A percentile compares a stretch with the other conserved stretches of the same genome.
Conservation (phyloP, 2,113 vertebrate genomes). For the Chamaea fasciata region DNA sequence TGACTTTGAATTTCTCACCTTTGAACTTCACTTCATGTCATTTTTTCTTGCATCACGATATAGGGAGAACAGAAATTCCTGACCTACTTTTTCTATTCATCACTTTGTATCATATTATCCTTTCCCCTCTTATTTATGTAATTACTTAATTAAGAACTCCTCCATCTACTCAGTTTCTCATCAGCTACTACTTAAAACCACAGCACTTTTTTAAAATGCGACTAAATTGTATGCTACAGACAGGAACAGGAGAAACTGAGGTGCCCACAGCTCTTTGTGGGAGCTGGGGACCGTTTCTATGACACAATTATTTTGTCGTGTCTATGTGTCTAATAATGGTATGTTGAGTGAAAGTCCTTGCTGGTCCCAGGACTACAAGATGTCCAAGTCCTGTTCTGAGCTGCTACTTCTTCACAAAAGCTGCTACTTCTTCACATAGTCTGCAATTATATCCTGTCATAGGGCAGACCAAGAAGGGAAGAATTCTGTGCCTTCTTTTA, state of each 20-base stretch:
- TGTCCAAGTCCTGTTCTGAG: not conserved
- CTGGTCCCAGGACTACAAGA: not conserved
- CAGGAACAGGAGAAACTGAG: not conserved
- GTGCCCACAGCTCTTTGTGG: not conserved
- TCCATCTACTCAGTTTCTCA: slow-evolving; percentile 36
- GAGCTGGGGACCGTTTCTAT: not conserved
- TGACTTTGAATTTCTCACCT: slow-evolving; percentile 43
- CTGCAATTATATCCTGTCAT: not conserved
- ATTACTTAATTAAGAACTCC: slow-evolving; percentile 42
- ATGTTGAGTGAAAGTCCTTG: not conserved
- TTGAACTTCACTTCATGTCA: slow-evolving; percentile 20
- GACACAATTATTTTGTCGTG: not conserved
- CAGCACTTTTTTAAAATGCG: not conserved
- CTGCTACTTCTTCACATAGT: not conserved
- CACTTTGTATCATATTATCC: slow-evolving; percentile 7
- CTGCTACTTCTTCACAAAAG: not conserved
- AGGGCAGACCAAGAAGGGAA: not conserved
- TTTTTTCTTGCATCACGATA: slow-evolving; percentile 22
- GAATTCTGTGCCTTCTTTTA: not conserved
- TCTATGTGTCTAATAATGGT: not conserved
- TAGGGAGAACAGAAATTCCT: slow-evolving; percentile 17
- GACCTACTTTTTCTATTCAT: slow-evolving; percentile 37
- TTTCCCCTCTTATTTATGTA: slow-evolving; percentile 42
- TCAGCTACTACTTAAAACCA: slow-evolving; percentile 19
- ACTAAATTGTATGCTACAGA: not conserved